Evolutionary conservation across 2,113 vertebrate genomes (phyloP).

Genomic region (Trochalopteron elliotii): DNA sequence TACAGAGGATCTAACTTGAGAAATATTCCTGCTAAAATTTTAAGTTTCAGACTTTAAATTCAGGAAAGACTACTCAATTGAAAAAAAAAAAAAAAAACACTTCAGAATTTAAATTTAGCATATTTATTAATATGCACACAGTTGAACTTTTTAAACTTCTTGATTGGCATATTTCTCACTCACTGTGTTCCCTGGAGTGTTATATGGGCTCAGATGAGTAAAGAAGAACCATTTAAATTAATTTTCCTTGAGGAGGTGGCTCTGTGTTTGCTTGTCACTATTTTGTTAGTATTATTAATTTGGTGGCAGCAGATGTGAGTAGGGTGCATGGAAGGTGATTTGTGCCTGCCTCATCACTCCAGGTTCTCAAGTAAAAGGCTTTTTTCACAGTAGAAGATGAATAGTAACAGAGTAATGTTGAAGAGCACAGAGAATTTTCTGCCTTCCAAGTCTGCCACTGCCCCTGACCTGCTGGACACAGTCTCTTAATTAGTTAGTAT

Average conservation of each 20-base stretch:
- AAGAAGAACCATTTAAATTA: neutral
- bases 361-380: neutral
- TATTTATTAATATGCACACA: neutral
- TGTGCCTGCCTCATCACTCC: neutral
- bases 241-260: neutral
- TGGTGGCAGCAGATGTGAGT: neutral
- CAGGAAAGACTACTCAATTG: neutral
- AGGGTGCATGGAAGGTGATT: neutral
- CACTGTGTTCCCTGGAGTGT: neutral
- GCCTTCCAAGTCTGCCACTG: neutral
- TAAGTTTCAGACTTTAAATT: neutral
- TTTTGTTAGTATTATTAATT: neutral
- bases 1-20: neutral
- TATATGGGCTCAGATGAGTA: neutral
- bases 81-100: neutral
- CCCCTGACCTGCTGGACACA: neutral
- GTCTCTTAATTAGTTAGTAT: neutral
- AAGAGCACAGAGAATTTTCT: neutral
- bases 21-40: neutral
- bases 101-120: neutral
- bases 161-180: neutral
- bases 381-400: neutral
- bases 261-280: neutral
- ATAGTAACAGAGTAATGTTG: neutral
- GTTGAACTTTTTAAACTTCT: neutral